phyloP scores from a whole-genome alignment of 2,888 invertebrate species.

The Limnephilus lunatus region DNA sequence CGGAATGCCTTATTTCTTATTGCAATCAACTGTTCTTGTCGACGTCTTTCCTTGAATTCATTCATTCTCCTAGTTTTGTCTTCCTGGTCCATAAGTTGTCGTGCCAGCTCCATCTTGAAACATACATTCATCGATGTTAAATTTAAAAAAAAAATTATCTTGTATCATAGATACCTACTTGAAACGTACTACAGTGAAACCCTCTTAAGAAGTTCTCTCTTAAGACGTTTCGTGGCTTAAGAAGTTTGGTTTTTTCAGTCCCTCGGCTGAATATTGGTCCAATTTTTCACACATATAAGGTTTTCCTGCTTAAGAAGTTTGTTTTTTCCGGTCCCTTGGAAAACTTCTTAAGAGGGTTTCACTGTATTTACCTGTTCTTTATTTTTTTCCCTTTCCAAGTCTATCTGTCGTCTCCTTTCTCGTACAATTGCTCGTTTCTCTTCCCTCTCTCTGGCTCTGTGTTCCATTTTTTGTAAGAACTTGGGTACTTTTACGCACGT shows the following conservation, averaged over 20 bases:
- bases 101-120: slow-evolving; percentile 73
- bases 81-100: slow-evolving; percentile 79
- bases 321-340: too few relatives aligned
- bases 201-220: too few relatives aligned
- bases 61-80: slow-evolving; percentile 78
- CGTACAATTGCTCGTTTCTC: slow-evolving; percentile 76
- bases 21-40: slow-evolving; percentile 79
- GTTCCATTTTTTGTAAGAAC: slow-evolving; percentile 85
- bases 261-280: too few relatives aligned
- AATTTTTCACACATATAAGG: too few relatives aligned
- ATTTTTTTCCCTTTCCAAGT: slow-evolving; percentile 73
- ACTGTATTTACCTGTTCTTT: slow-evolving; percentile 74
- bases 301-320: too few relatives aligned
- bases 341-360: too few relatives aligned
- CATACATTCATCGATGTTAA: background rate
- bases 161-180: background rate
- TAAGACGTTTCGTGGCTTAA: too few relatives aligned
- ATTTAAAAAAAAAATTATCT: background rate
- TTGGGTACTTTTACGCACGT: slow-evolving; percentile 81
- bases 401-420: slow-evolving; percentile 75
- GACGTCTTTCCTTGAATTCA: slow-evolving; percentile 80
- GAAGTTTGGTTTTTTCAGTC: too few relatives aligned
- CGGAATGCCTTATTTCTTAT: slow-evolving; percentile 78
- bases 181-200: too few relatives aligned
- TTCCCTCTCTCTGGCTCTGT: slow-evolving; percentile 82